phyloP scores from a whole-genome alignment of 2,113 vertebrate species.

The Odontesthes bonariensis region DNA sequence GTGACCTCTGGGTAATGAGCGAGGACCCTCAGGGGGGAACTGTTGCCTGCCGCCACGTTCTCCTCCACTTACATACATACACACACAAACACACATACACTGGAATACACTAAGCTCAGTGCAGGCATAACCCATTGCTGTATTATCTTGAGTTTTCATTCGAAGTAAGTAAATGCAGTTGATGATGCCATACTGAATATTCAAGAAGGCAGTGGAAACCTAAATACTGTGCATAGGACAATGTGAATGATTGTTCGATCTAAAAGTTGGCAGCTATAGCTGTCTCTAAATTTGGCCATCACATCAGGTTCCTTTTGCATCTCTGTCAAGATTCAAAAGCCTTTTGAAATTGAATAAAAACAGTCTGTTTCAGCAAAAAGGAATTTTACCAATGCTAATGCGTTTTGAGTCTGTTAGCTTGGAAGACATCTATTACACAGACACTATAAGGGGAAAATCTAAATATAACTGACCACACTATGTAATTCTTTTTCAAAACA shows the following conservation, averaged over 20 bases:
- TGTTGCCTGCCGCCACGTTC: conserved; percentile 64
- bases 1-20: conserved; percentile 81
- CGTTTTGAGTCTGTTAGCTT: too few species aligned
- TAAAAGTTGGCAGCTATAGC: not conserved
- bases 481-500: too few species aligned
- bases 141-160: conserved; percentile 11
- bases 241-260: not conserved
- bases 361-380: too few species aligned
- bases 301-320: too few species aligned
- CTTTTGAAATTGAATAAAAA: too few species aligned
- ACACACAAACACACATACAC: not conserved
- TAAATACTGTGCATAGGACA: not conserved
- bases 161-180: not conserved
- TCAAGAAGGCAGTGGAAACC: not conserved
- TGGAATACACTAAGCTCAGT: not conserved
- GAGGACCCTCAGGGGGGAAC: conserved; percentile 55
- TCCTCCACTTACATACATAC: conserved; percentile 7
- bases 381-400: too few species aligned
- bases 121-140: conserved; percentile 2
- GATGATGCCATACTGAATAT: not conserved
- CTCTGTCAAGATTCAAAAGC: too few species aligned
- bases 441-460: too few species aligned
- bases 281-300: not conserved
- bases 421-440: too few species aligned
- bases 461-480: too few species aligned